Evolutionary conservation across 2,888 invertebrate genomes (phyloP).

Genomic region (Neuroscelio doddi): DNA sequence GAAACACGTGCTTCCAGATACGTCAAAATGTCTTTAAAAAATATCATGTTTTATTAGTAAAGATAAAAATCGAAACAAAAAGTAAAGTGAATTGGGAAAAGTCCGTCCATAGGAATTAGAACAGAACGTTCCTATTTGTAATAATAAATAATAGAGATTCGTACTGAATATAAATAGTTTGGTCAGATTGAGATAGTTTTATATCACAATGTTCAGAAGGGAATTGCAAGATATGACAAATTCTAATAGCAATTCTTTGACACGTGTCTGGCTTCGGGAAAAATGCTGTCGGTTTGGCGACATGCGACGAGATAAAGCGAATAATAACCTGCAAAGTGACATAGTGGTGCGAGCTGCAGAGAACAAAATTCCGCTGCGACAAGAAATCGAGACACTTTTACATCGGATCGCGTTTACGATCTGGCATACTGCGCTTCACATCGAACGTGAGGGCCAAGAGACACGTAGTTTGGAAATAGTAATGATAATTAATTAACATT

Average conservation of each 20-base stretch:
- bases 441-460: slow-evolving; percentile 74
- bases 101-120: too few species aligned
- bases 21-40: too few species aligned
- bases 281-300: slow-evolving; percentile 64
- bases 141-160: too few species aligned
- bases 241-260: slow-evolving; percentile 58
- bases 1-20: too few species aligned
- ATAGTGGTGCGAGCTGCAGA: slow-evolving; percentile 51
- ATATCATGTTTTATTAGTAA: too few species aligned
- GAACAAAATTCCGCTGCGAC: slow-evolving; percentile 69
- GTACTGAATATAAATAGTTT: too few species aligned
- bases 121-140: too few species aligned
- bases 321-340: slow-evolving; percentile 51
- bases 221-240: too few species aligned
- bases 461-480: not conserved
- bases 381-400: slow-evolving; percentile 77
- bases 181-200: too few species aligned
- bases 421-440: slow-evolving; percentile 83
- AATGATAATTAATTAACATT: not conserved
- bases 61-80: too few species aligned
- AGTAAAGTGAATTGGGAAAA: too few species aligned
- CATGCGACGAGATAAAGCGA: slow-evolving; percentile 54
- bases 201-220: too few species aligned
- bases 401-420: slow-evolving; percentile 83
- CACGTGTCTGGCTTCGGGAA: slow-evolving; percentile 60